A percentile compares a stretch with the other conserved stretches of the same genome.
These are phyloP conservation scores for Aporrectodea caliginosa DNA, from an alignment of 1,140 invertebrate species.

Conservation along the genomic window DNA sequence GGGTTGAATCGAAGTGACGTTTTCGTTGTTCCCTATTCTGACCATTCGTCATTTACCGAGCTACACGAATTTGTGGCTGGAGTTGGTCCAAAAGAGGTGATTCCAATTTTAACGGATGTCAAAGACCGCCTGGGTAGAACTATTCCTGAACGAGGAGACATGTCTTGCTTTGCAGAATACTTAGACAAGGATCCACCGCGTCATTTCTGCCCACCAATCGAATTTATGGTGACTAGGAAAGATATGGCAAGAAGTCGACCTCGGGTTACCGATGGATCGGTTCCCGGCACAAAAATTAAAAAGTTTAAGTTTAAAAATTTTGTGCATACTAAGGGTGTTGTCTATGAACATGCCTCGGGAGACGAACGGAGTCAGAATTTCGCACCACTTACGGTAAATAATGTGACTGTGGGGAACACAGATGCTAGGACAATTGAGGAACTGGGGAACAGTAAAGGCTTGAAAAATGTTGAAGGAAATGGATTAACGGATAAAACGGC, in stretches of 20 bases:
- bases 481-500: no score
- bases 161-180: constrained; percentile 41
- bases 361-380: no score
- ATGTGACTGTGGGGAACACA: no score
- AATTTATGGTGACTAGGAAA: not conserved
- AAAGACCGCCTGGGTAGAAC: constrained; percentile 41
- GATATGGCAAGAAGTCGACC: no score
- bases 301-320: not conserved
- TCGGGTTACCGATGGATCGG: not conserved
- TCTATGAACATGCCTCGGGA: not conserved
- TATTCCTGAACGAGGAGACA: constrained; percentile 40
- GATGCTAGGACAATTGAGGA: no score
- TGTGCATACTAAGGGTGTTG: not conserved
- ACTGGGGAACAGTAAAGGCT: no score
- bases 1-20: constrained; percentile 40
- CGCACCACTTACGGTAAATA: no score
- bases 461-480: no score
- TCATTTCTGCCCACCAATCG: not conserved
- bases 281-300: not conserved
- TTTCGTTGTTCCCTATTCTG: constrained; percentile 54
- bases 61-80: constrained; percentile 50
- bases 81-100: constrained; percentile 45
- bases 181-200: constrained; percentile 24
- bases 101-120: constrained; percentile 47
- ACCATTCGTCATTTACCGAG: constrained; percentile 54